These are phyloP conservation scores for Oegoconia quadripuncta DNA, from an alignment of 2,888 invertebrate species.

Conservation along the genomic window DNA sequence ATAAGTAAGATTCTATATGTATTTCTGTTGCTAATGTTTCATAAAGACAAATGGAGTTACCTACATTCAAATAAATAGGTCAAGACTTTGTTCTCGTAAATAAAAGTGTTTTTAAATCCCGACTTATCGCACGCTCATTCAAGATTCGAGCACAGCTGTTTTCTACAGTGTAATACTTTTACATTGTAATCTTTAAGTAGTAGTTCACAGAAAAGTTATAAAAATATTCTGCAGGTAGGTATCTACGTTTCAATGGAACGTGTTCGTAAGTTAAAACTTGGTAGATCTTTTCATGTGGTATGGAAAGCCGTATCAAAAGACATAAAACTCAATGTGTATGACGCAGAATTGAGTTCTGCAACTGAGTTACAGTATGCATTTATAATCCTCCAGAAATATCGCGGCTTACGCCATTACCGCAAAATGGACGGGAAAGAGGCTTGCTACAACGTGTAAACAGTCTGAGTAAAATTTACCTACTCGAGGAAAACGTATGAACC, in stretches of 20 bases:
- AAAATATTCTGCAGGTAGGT: too few species aligned
- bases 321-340: not conserved
- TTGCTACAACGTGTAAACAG: too few species aligned
- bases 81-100: slow-evolving; percentile 35
- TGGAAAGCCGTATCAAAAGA: not conserved
- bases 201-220: too few species aligned
- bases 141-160: slow-evolving; percentile 26
- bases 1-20: not conserved
- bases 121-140: slow-evolving; percentile 27
- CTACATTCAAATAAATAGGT: slow-evolving; percentile 30
- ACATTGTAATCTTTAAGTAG: too few species aligned
- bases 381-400: slow-evolving; percentile 58
- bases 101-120: slow-evolving; percentile 35
- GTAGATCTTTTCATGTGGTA: too few species aligned
- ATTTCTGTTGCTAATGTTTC: slow-evolving; percentile 3
- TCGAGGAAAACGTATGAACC: too few species aligned
- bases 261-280: too few species aligned
- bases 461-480: too few species aligned
- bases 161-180: too few species aligned
- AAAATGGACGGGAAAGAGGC: not conserved
- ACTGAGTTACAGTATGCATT: slow-evolving; percentile 3
- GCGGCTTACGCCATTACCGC: slow-evolving; percentile 3
- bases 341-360: slow-evolving; percentile 1
- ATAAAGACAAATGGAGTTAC: slow-evolving; percentile 8
- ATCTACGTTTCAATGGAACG: too few species aligned